Percentiles rank a stretch among this genome's conserved stretches.
Evolutionary conservation across 2,888 invertebrate species (phyloP).

Genomic region (Brachylomia viminalis): DNA sequence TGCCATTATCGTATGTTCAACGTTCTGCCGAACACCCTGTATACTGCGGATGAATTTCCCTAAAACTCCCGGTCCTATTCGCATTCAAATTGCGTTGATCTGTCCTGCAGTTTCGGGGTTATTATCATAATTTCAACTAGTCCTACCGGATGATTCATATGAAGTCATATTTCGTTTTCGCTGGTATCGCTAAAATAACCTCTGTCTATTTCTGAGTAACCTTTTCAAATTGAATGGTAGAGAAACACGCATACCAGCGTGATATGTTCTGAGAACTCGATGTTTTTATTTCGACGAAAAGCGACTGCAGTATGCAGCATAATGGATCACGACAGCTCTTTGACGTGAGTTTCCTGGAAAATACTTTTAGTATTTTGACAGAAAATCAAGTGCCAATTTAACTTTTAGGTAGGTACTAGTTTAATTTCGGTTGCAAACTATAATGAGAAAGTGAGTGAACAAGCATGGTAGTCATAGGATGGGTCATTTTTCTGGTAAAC

Average conservation of each 20-base stretch:
- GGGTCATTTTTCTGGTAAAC: not conserved
- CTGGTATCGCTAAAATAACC: not conserved
- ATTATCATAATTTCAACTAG: not conserved
- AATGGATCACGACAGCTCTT: not conserved
- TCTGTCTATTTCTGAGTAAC: slow-evolving; percentile 19
- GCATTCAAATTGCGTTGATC: not conserved
- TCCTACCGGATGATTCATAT: not conserved
- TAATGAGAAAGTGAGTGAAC: not conserved
- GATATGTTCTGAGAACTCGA: slow-evolving; percentile 28
- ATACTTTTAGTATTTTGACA: not conserved
- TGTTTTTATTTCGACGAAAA: slow-evolving; percentile 12
- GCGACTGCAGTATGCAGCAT: not conserved
- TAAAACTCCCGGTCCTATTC: not conserved
- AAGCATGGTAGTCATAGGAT: not conserved
- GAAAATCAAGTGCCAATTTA: not conserved
- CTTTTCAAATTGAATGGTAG: slow-evolving; percentile 26
- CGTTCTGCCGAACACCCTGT: too few species aligned
- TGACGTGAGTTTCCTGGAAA: not conserved
- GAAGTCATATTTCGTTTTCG: slow-evolving; percentile 1
- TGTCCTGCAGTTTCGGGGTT: not conserved
- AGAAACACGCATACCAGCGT: slow-evolving; percentile 9
- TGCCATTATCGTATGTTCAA: too few species aligned
- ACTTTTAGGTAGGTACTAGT: not conserved
- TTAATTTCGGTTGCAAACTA: not conserved
- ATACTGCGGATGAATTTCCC: not conserved